Conservation (phyloP, 1,140 invertebrate genomes). For the Lucilia sericata region DNA sequence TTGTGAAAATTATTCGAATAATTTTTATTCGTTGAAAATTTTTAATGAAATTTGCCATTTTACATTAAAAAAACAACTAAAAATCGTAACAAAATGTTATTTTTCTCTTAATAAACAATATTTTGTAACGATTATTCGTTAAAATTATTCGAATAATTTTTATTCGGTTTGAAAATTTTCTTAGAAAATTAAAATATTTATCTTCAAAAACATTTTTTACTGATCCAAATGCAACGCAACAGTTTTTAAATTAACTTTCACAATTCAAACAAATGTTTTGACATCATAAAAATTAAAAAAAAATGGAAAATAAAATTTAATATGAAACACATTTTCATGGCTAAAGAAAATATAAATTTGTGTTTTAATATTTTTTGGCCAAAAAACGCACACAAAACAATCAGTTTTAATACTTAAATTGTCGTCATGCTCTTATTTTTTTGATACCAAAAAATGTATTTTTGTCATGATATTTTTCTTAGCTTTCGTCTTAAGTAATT, state of each 20-base stretch:
- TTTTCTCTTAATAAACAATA: too few relatives aligned
- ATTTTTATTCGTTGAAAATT: too few relatives aligned
- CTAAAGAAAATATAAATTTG: background rate
- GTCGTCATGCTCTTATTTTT: background rate
- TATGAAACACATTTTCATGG: conserved; percentile 17
- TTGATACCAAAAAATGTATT: too few relatives aligned
- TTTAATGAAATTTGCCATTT: too few relatives aligned
- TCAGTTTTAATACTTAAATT: background rate
- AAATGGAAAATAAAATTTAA: background rate
- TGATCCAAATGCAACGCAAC: background rate
- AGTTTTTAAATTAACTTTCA: background rate
- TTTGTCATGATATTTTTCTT: too few relatives aligned
- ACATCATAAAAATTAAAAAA: background rate
- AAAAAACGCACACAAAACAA: background rate
- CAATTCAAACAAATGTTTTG: background rate
- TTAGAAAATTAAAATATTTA: background rate
- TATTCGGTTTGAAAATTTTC: background rate
- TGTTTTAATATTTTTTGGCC: background rate
- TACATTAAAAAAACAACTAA: too few relatives aligned
- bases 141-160: background rate
- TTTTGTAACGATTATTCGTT: background rate
- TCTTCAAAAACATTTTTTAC: background rate
- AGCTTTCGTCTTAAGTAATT: conserved; percentile 3
- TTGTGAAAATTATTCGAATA: too few relatives aligned
- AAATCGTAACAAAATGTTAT: too few relatives aligned